Base-by-base conservation (phyloP, 2,797 vertebrate species). In the Channa striata region DNA sequence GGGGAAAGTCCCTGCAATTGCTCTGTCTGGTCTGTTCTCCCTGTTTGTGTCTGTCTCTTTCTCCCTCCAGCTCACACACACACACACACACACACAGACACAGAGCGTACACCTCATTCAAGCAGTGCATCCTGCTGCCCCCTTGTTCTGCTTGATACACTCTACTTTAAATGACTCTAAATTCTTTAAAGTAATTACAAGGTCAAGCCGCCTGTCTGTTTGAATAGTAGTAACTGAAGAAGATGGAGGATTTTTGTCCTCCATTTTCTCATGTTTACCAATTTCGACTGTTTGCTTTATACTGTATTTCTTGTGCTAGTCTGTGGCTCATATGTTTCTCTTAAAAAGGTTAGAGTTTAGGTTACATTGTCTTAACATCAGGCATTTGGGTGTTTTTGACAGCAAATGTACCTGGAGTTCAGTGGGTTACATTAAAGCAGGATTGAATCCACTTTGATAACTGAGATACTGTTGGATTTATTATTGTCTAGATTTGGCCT, bases 1-100 rank as follows among this genome's bases (percentile, higher is more conserved):
- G 80, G 83, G n/a, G 84, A 86, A 90, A 87, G 59, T 86, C 86
- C 88, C 82, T 25, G 14, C 51, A 65, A 80, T 57, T 44, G 68
- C 36, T 56, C 67, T 37, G 53, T 69, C 64, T 80, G 47, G 63
- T 81, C 56, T 71, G 51, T 53, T 75, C 33, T 78, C 58, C 58
- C 33, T 76, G 21, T 86, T 79, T 70, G 50, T 65, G n/a, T 70
- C 60, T 67, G 14, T 52, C 21, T 68, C 8, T 48, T 13, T 77
- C 20, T 62, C 37, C 6, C 30, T 30, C 60, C 39, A 62, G 56
- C 34, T 59, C 37, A 48, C 37, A 49, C 33, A 39, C 23, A 58
- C 34, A 46, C 50, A 47, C 47, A 50, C 44, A 52, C 54, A 66
- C 42, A 51, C 44, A 60, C n/a, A 44, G 20, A 53, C 30, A 37